Evolutionary conservation across 2,113 vertebrate genomes (phyloP).

Genomic region (Microcebus tavaratra): DNA sequence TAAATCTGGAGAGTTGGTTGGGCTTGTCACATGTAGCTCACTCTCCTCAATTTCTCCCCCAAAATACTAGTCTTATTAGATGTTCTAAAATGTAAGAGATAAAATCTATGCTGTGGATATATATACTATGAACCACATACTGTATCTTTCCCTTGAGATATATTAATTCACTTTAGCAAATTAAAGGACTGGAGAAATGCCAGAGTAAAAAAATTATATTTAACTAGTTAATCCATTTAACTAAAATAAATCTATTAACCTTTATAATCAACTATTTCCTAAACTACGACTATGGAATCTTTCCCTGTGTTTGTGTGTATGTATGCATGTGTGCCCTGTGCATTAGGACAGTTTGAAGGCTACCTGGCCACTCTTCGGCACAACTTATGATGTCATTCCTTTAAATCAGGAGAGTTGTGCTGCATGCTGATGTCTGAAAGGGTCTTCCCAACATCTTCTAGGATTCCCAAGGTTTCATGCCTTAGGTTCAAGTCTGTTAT

Average conservation of each 20-base stretch:
- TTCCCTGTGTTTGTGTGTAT: neutral
- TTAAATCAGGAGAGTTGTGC: no score
- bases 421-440: no score
- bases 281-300: neutral
- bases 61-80: neutral
- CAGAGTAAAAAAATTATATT: neutral
- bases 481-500: no score
- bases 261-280: neutral
- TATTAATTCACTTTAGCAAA: neutral
- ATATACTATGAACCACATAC: neutral
- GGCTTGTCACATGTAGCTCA: accelerated
- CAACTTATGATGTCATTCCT: no score
- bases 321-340: neutral
- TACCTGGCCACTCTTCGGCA: no score
- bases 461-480: no score
- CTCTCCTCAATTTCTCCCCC: neutral
- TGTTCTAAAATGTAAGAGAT: neutral
- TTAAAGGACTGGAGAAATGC: neutral
- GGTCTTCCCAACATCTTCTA: no score
- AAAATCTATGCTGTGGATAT: neutral
- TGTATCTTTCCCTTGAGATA: neutral
- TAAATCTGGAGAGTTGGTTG: neutral
- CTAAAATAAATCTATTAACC: neutral
- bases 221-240: neutral
- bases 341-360: neutral